These are phyloP conservation scores for Holothuria glaberrima DNA, from an alignment of 35 echinoderm and acorn worm genomes.

Conservation along the genomic window DNA sequence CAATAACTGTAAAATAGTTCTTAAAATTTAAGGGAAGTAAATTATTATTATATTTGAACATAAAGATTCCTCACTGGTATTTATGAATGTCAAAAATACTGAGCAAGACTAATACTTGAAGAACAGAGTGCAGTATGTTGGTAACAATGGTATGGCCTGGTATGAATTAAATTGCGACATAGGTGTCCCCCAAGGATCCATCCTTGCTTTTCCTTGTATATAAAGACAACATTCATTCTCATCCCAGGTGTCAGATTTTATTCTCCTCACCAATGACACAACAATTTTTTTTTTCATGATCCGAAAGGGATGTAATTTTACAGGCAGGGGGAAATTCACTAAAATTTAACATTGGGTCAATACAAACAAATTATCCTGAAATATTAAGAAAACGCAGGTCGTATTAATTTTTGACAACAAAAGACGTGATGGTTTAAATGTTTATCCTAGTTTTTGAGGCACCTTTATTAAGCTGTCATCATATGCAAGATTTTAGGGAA, in stretches of 20 bases:
- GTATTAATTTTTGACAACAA: neutral
- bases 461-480: neutral
- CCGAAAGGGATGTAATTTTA: neutral
- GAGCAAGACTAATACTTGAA: too few relatives aligned
- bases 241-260: neutral
- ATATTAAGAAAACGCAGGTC: too few relatives aligned
- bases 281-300: neutral
- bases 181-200: too few relatives aligned
- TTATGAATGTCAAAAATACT: too few relatives aligned
- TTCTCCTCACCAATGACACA: neutral
- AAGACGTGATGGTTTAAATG: neutral
- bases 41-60: too few relatives aligned
- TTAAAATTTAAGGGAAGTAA: too few relatives aligned
- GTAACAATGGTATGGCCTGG: neutral
- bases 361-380: neutral
- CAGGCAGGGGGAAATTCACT: constrained; percentile 1
- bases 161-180: too few relatives aligned
- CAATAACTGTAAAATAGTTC: too few relatives aligned
- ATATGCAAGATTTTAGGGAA: neutral
- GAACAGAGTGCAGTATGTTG: constrained; percentile 9
- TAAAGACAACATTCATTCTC: constrained; percentile 2
- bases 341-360: neutral
- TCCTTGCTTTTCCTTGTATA: neutral
- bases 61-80: too few relatives aligned
- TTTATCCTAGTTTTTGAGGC: neutral